Evolutionary conservation across 2,113 vertebrate genomes (phyloP), one percentile per base, ranked within the genome.

Genomic region (Nasalis larvatus): DNA sequence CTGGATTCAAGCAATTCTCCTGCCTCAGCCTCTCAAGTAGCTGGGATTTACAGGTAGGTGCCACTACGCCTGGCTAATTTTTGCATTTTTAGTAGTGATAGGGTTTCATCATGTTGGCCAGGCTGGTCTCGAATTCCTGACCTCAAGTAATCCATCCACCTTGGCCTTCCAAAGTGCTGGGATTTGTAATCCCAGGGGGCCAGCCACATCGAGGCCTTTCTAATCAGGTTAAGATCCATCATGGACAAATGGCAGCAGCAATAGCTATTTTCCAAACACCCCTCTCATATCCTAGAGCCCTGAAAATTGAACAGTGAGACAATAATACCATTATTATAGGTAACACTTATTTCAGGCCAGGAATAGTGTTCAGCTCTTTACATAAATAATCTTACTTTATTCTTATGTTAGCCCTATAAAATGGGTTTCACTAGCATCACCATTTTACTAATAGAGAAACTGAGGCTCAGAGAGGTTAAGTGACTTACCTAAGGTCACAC

Each of bases 371-470:
- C 74, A 93, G 12, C 49, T 92, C 47, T 82, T 91, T 92, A 60
- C 14, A 66, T 66, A 95, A 69, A 84, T 89, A 63, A 83, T 83
- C 32, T 63, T 47, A 74, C 27, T 52, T 77, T 73, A 85, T 96
- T 71, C 20, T n/a, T 56, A 56, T 81, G 11, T 6, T 47, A 95
- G 88, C 40, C 85, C 82, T 81, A 2, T 21, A 1, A 76, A 32
- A 30, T 85, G 4, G 37, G 42, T 82, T 85, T 93, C 13, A 58
- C 81, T 54, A 71, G 42, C 3, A 7, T 93, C 47, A 88, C 58
- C 21, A 49, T 83, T 88, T 93, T 68, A 82, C 25, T 83, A 71
- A 87, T 76, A 92, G 74, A 93, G 60, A 94, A 60, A 74, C 58
- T 8, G 30, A 91, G 82, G 32, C 69, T 91, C 78, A 58, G 66